phyloP scores from a whole-genome alignment of 2,888 invertebrate genomes.

The Plagodis dolabraria region DNA sequence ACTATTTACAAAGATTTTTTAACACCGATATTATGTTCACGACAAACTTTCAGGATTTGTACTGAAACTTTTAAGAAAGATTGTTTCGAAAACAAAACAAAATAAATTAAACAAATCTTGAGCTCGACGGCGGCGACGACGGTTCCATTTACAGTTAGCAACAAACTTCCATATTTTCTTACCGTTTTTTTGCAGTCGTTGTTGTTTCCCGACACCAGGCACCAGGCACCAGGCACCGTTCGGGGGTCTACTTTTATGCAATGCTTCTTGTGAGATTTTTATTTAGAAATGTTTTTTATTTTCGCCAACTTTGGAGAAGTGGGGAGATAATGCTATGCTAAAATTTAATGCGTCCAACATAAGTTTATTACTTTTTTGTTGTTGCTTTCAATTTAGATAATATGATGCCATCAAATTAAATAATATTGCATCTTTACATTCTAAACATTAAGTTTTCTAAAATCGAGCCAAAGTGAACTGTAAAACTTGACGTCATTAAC shows the following conservation, averaged over 20 bases:
- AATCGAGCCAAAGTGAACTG: too few relatives aligned
- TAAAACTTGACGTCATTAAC: too few relatives aligned
- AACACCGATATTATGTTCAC: too few relatives aligned
- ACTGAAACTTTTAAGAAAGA: neutral
- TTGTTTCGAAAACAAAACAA: slow-evolving; percentile 20
- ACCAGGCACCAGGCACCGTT: neutral
- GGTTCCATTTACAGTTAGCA: slow-evolving; percentile 31
- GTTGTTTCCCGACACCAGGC: neutral
- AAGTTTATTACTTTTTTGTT: slow-evolving; percentile 2
- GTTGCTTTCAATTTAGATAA: neutral
- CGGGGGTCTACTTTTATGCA: slow-evolving; percentile 17
- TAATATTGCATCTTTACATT: too few relatives aligned
- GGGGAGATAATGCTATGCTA: slow-evolving; percentile 2
- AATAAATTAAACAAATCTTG: slow-evolving; percentile 29
- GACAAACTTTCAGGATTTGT: neutral
- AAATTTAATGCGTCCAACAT: neutral
- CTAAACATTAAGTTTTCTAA: too few relatives aligned
- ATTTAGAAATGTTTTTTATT: neutral
- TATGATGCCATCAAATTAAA: too few relatives aligned
- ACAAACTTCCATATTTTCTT: slow-evolving; percentile 28
- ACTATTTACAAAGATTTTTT: too few relatives aligned
- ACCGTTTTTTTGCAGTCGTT: slow-evolving; percentile 11
- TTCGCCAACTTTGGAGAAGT: neutral
- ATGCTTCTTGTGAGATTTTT: slow-evolving; percentile 13
- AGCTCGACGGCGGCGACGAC: slow-evolving; percentile 12